A percentile compares a stretch with the other conserved stretches of the same genome.
phyloP scores from a whole-genome alignment of 1,140 invertebrate genomes.

The Drosophila gunungcola region DNA sequence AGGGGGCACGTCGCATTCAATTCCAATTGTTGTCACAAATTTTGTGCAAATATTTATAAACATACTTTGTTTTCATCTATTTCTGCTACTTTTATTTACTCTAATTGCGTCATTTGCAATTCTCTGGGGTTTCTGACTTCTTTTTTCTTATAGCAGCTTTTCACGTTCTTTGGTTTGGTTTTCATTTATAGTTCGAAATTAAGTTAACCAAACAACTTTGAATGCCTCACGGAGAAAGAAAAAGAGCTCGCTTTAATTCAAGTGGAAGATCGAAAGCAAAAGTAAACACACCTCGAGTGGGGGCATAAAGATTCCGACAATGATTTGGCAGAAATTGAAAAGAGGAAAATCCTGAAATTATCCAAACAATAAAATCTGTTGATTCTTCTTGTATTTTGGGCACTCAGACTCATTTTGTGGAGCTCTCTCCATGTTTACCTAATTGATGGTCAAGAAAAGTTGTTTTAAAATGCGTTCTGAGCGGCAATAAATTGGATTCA shows the following conservation, averaged over 20 bases:
- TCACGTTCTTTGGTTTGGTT: slow-evolving; percentile 27
- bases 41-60: slow-evolving; percentile 39
- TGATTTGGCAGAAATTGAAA: slow-evolving; percentile 60
- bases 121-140: slow-evolving; percentile 14
- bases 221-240: slow-evolving; percentile 30
- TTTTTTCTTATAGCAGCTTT: slow-evolving; percentile 21
- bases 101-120: slow-evolving; percentile 48
- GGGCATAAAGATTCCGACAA: slow-evolving; percentile 68
- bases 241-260: slow-evolving; percentile 43
- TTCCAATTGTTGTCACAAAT: slow-evolving; percentile 39
- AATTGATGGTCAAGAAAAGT: slow-evolving; percentile 38
- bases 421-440: slow-evolving; percentile 38
- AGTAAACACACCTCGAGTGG: slow-evolving; percentile 55
- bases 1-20: slow-evolving; percentile 40
- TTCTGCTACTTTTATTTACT: slow-evolving; percentile 24
- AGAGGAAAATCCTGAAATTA: slow-evolving; percentile 55
- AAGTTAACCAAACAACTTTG: slow-evolving; percentile 54
- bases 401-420: slow-evolving; percentile 32
- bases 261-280: slow-evolving; percentile 57
- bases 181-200: slow-evolving; percentile 43
- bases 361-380: slow-evolving; percentile 46
- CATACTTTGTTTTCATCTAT: slow-evolving; percentile 23
- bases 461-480: slow-evolving; percentile 22
- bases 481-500: neutral
- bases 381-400: slow-evolving; percentile 42